Evolutionary conservation across 2,113 vertebrate genomes (phyloP).

Genomic region (Aldabrachelys gigantea): DNA sequence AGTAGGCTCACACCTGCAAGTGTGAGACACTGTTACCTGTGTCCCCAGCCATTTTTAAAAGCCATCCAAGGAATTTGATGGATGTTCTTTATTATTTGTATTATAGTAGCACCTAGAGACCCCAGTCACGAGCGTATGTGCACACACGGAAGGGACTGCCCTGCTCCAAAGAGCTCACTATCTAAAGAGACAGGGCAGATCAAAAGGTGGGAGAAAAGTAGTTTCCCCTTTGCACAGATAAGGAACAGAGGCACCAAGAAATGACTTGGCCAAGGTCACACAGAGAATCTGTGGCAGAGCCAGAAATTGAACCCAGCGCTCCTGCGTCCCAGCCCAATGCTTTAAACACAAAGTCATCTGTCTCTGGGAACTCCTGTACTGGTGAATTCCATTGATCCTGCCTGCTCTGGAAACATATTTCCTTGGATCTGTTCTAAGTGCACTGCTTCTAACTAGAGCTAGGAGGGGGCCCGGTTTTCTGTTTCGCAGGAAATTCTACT

Average conservation of each 20-base stretch:
- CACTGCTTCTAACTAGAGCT: background rate
- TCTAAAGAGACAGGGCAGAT: background rate
- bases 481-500: background rate
- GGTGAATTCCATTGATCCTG: background rate
- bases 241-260: slow-evolving; percentile 17
- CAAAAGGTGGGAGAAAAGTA: background rate
- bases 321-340: slow-evolving; percentile 18
- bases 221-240: background rate
- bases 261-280: slow-evolving; percentile 23
- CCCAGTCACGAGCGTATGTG: background rate
- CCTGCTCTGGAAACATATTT: background rate
- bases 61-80: background rate
- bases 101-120: rapidly evolving
- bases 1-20: background rate
- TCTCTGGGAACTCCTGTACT: background rate
- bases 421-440: rapidly evolving
- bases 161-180: too few species aligned
- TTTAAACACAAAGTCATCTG: slow-evolving; percentile 42
- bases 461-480: background rate
- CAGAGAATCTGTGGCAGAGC: background rate
- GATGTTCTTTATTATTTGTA: background rate
- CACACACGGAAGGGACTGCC: background rate
- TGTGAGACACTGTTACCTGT: rapidly evolving
- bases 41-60: background rate
- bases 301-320: background rate